Base-by-base conservation (phyloP, 2,113 vertebrate genomes). In the Merops nubicus region DNA sequence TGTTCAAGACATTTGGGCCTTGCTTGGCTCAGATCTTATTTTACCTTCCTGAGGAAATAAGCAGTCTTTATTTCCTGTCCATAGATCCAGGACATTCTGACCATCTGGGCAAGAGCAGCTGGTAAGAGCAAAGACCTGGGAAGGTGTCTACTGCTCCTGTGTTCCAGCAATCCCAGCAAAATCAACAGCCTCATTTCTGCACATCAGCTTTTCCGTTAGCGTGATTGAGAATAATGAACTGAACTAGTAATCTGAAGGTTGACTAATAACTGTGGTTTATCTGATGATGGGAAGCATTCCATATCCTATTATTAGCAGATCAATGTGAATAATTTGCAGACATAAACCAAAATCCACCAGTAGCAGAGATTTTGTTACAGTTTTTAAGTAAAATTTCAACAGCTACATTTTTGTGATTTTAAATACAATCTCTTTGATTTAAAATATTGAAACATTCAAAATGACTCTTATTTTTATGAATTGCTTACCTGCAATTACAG, bases 181-280 rank as follows among this genome's bases (percentile, higher is more conserved):
- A 82, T 65, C 85, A 83, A n/a, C 91, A 65, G 50, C 42, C 80
- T 77, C 5, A 0, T 84, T 94, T 96, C 54, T 95, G 57, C 68
- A 89, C 76, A 76, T 77, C 78, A 85, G 63, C 83, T 94, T 93
- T 90, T 17, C 63, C 11, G 76, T 85, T 85, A 82, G 23, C 72
- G 54, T 84, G 86, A 77, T 74, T 88, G 83, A 90, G 50, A 92
- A 77, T 84, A 93, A 93, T 91, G 63, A 91, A 86, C 72, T 80
- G 60, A 91, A 87, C 77, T 38, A 83, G 38, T 47, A 88, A n/a
- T 42, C 50, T 34, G 54, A 67, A 90, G 54, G 68, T 38, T 93
- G 68, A 77, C 83, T 88, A 92, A 86, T 93, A 93, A 74, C 72
- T 91, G 26, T 54, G 77, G 68, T 42, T 79, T 86, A 59, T 94